Conservation (phyloP, 2,113 vertebrate genomes). For the Trochalopteron elliotii region DNA sequence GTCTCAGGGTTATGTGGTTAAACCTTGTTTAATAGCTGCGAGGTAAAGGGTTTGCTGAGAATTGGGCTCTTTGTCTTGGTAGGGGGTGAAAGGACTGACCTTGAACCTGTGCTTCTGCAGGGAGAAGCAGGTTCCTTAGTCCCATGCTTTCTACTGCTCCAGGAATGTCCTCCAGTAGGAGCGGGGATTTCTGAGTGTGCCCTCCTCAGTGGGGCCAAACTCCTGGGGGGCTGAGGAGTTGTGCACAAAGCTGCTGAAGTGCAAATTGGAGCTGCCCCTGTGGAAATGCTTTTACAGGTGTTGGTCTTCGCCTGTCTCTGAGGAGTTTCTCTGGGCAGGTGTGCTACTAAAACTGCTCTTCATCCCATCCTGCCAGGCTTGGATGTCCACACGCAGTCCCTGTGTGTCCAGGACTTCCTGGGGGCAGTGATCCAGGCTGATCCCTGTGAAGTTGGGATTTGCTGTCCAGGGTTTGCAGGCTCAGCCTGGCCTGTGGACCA, state of each 20-base stretch:
- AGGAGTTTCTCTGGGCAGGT: neutral
- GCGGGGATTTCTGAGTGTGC: rapidly evolving
- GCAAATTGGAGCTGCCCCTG: neutral
- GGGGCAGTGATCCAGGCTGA: neutral
- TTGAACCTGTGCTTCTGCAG: neutral
- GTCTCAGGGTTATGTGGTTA: neutral
- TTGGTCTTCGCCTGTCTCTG: rapidly evolving
- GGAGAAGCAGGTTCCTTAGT: neutral
- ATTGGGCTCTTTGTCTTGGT: neutral
- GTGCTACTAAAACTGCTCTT: neutral
- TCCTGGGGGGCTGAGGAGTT: neutral
- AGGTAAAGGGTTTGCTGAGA: neutral
- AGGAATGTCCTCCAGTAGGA: neutral
- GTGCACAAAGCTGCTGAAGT: neutral
- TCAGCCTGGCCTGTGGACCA: neutral
- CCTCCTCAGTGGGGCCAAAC: neutral
- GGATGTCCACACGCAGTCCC: neutral
- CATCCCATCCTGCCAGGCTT: neutral
- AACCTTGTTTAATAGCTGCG: neutral
- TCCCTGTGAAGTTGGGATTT: neutral
- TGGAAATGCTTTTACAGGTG: neutral
- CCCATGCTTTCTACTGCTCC: rapidly evolving
- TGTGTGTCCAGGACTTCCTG: neutral
- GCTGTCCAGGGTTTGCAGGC: neutral
- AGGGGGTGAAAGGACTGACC: neutral